Percentiles rank a stretch among this genome's conserved stretches.
Evolutionary conservation across 2,888 invertebrate species (phyloP).

Genomic region (Calephelis perditalis): DNA sequence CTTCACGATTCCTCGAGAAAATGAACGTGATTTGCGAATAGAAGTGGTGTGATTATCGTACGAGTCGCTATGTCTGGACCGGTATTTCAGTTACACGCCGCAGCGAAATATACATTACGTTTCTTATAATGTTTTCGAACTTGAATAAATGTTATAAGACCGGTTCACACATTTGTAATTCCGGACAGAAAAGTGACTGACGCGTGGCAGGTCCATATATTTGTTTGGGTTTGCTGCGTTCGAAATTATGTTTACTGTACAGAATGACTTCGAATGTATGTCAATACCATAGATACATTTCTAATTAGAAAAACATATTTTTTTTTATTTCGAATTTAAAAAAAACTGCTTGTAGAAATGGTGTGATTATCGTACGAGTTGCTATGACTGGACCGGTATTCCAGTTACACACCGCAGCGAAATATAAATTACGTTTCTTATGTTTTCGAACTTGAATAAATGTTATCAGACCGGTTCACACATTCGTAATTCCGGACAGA

Average conservation of each 20-base stretch:
- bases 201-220: too few relatives aligned
- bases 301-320: too few relatives aligned
- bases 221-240: too few relatives aligned
- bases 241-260: too few relatives aligned
- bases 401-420: slow-evolving; percentile 23
- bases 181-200: too few relatives aligned
- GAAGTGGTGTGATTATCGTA: slow-evolving; percentile 57
- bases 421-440: slow-evolving; percentile 12
- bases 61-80: slow-evolving; percentile 36
- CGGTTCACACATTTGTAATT: too few relatives aligned
- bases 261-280: too few relatives aligned
- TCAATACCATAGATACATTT: too few relatives aligned
- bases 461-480: too few relatives aligned
- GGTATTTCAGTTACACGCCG: slow-evolving; percentile 31
- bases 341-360: too few relatives aligned
- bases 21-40: slow-evolving; percentile 30
- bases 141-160: neutral
- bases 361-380: slow-evolving; percentile 55
- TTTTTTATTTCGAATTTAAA: too few relatives aligned
- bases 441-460: neutral
- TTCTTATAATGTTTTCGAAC: slow-evolving; percentile 11
- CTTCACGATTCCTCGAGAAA: slow-evolving; percentile 16
- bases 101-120: slow-evolving; percentile 6
- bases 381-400: slow-evolving; percentile 32
- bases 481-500: too few relatives aligned